Evolutionary conservation across 2,113 vertebrate genomes (phyloP), one percentile per base, ranked within the genome.

Genomic region (Neodontobutis hainanensis): DNA sequence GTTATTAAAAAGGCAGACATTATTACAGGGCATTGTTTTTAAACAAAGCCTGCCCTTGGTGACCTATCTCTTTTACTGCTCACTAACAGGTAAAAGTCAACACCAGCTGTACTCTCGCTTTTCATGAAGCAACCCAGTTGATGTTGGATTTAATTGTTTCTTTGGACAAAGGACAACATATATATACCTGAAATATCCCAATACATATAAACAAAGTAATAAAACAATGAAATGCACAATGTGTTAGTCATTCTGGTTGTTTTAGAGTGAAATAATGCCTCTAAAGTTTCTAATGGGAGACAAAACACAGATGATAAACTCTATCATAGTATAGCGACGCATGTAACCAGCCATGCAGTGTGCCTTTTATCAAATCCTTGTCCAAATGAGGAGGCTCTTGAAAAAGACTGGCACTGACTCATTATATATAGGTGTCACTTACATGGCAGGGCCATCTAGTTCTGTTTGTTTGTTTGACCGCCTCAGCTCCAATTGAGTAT

Each of bases 371-470:
- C 72, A 68, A 76, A 68, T 80, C 68, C 38, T 73, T 46, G 40
- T 42, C 0, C 72, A 78, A 64, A 50, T 78, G 43, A 52, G 57
- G 67, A 72, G 81, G 82, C 75, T 73, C 83, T 84, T 67, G 78
- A 77, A 46, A 77, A 80, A 69, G 51, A 65, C 68, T 81, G 72
- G 65, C 75, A 77, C 48, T 35, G 75, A 61, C 68, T 66, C 57
- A 61, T 49, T 65, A 44, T 49, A 75, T 32, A 65, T 58, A 79
- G 59, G 63, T 76, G 81, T 63, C 61, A 77, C 78, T 73, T 66
- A 77, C 78, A 70, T 66, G 44, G 70, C 82, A 85, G 89, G 87
- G 84, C 85, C 85, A 86, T 81, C 60, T 61, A 51, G 55, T 53
- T 36, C 51, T 76, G 63, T 74, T 43, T 60, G 53, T 53, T 47